Evolutionary conservation across 1,140 invertebrate genomes (phyloP), one percentile per base, ranked within the genome.

Genomic region (Penaeus indicus): DNA sequence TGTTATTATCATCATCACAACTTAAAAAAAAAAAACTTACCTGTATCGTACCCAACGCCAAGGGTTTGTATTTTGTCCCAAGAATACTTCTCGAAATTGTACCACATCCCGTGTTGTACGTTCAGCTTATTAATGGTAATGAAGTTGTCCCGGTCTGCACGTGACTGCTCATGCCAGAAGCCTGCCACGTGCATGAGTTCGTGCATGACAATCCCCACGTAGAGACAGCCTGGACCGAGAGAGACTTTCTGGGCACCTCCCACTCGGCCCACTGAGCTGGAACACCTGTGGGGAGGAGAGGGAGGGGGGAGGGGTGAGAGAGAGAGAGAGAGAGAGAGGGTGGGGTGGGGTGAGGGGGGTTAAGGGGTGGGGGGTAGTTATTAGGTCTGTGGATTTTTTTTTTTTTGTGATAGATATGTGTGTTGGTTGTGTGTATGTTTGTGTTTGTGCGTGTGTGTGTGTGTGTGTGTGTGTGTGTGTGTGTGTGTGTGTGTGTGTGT

Each of bases 141-240:
- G 86, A 86, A 89, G 62, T 85, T 67, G 79, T 92, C 91, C 38
- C 92, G 60, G 78, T 92, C 92, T 18, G 67, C 72, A 27, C 92
- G 89, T 21, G 89, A 90, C 60, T 92, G 92, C 75, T 92, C 92
- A 84, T 92, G 92, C 80, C 86, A 90, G 87, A 92, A 92, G 1
- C 93, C 93, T 60, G 80, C 86, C 32, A 72, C 80, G 67, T 88
- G 86, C 86, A 88, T 88, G n/a, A 88, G 79, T 18, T 88, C 86
- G 54, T 88, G 93, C 22, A 92, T 81, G 38, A 91, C 87, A 5
- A 91, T 86, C 89, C 95, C 95, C 1, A 93, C 92, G 42, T 92
- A 91, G 0, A 97, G 93, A 91, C 97, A 97, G 3, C 96, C 96
- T 1, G 96, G 95, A 0, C 93, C 94, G 7, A 94, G 91, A 2